Evolutionary conservation across 2,797 vertebrate genomes (phyloP).

Genomic region (Gadopsis marmoratus): DNA sequence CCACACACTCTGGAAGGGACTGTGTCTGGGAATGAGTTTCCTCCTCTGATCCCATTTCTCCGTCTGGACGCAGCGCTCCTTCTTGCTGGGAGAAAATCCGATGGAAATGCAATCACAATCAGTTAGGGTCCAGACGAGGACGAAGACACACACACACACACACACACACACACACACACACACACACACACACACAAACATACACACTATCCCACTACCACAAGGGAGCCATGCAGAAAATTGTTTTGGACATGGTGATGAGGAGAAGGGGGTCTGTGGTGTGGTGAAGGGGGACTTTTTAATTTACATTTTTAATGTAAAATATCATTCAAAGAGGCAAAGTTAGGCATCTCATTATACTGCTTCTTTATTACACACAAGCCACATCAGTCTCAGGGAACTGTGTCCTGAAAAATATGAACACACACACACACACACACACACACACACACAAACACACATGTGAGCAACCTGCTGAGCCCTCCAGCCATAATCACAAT

Average conservation of each 20-base stretch:
- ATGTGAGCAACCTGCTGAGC: slow-evolving; percentile 62
- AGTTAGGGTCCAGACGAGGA: slow-evolving; percentile 79
- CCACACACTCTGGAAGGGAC: slow-evolving; percentile 63
- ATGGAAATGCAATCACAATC: slow-evolving; percentile 85
- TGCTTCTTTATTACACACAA: slow-evolving; percentile 79
- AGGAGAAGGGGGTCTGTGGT: slow-evolving; percentile 64
- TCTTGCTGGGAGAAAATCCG: slow-evolving; percentile 75
- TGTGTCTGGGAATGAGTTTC: slow-evolving; percentile 79
- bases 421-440: slow-evolving; percentile 45
- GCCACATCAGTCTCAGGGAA: slow-evolving; percentile 75
- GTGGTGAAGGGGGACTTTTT: slow-evolving; percentile 76
- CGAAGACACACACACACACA: slow-evolving; percentile 45
- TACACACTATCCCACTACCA: slow-evolving; percentile 57
- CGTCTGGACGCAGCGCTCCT: slow-evolving; percentile 64
- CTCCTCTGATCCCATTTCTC: slow-evolving; percentile 78
- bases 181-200: slow-evolving; percentile 43
- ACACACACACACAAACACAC: slow-evolving; percentile 51
- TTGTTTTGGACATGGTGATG: slow-evolving; percentile 86
- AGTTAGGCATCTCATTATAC: slow-evolving; percentile 85
- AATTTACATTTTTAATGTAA: slow-evolving; percentile 88
- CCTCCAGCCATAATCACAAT: slow-evolving; percentile 70
- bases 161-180: slow-evolving; percentile 38
- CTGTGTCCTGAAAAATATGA: slow-evolving; percentile 63
- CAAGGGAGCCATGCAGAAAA: slow-evolving; percentile 87
- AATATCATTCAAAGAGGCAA: slow-evolving; percentile 84